Conservation (phyloP, 2,888 invertebrate genomes). For the Polydesmus complanatus region DNA sequence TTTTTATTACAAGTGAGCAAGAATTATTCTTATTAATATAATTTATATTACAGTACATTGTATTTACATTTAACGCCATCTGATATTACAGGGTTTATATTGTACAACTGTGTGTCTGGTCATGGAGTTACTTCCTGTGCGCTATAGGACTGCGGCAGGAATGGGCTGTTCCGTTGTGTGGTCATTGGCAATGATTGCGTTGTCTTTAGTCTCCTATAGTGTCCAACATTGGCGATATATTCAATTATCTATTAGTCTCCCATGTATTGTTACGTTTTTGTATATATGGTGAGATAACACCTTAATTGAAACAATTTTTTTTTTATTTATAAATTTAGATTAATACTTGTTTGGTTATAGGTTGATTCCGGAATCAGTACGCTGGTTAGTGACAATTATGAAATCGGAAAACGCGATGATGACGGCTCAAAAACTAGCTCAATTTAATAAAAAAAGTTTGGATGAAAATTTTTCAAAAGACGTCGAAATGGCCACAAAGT, state of each 20-base stretch:
- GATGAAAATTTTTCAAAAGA: constrained; percentile 9
- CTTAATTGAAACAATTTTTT: background rate
- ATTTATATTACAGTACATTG: background rate
- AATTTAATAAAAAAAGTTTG: constrained; percentile 17
- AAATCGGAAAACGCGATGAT: constrained; percentile 19
- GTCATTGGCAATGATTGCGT: constrained; percentile 35
- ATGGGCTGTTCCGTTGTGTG: constrained; percentile 37
- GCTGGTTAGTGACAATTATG: constrained; percentile 22
- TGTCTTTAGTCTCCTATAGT: constrained; percentile 35
- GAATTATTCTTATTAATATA: background rate
- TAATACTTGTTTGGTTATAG: constrained; percentile 13
- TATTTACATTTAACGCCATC: background rate
- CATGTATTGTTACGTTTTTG: constrained; percentile 35
- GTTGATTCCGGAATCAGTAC: constrained; percentile 23
- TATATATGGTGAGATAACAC: constrained; percentile 29
- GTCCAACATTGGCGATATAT: constrained; percentile 40
- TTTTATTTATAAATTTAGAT: background rate
- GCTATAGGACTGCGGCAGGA: constrained; percentile 36
- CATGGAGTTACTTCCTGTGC: constrained; percentile 37
- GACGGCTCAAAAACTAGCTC: constrained; percentile 19
- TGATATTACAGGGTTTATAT: constrained; percentile 34
- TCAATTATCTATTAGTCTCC: constrained; percentile 38
- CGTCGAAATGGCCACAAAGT: constrained; percentile 9
- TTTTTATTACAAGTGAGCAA: constrained; percentile 33
- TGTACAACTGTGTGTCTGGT: constrained; percentile 38